These are phyloP conservation scores for Xyrauchen texanus DNA, from an alignment of 2,113 vertebrate genomes.

Conservation along the genomic window DNA sequence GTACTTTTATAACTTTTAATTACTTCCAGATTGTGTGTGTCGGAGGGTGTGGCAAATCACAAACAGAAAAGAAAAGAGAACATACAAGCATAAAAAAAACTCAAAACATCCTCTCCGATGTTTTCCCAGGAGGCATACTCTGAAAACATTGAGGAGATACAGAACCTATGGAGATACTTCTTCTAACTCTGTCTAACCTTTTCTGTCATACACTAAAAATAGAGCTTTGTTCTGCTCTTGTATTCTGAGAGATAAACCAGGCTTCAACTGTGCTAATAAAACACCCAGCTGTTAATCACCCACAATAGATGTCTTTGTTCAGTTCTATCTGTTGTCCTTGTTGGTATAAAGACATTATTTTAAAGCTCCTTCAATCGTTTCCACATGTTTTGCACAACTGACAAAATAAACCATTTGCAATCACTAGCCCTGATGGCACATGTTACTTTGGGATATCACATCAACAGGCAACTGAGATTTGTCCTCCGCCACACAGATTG, in stretches of 20 bases:
- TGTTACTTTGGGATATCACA: not conserved
- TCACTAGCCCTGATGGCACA: constrained; percentile 6
- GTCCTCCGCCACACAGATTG: no score
- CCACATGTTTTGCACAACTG: constrained; percentile 21
- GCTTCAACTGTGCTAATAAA: constrained; percentile 7
- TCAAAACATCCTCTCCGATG: not conserved
- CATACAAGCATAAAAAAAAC: not conserved
- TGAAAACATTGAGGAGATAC: not conserved
- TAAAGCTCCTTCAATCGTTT: constrained; percentile 14
- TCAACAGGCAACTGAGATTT: no score
- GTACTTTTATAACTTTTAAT: constrained; percentile 19
- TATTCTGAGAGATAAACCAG: constrained; percentile 18
- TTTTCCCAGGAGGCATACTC: not conserved
- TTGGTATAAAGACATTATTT: constrained; percentile 24
- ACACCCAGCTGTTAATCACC: constrained; percentile 26
- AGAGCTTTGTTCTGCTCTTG: not conserved
- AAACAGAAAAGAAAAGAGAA: not conserved
- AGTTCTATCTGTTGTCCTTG: constrained; percentile 13
- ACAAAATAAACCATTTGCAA: constrained; percentile 29
- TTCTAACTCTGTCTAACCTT: constrained; percentile 19
- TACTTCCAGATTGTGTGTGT: constrained; percentile 4
- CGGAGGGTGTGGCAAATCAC: constrained; percentile 9
- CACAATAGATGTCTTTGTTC: constrained; percentile 41
- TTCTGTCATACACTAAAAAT: constrained; percentile 5
- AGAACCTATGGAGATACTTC: not conserved